phyloP scores from a whole-genome alignment of 2,797 vertebrate genomes.

The Meda fulgida region DNA sequence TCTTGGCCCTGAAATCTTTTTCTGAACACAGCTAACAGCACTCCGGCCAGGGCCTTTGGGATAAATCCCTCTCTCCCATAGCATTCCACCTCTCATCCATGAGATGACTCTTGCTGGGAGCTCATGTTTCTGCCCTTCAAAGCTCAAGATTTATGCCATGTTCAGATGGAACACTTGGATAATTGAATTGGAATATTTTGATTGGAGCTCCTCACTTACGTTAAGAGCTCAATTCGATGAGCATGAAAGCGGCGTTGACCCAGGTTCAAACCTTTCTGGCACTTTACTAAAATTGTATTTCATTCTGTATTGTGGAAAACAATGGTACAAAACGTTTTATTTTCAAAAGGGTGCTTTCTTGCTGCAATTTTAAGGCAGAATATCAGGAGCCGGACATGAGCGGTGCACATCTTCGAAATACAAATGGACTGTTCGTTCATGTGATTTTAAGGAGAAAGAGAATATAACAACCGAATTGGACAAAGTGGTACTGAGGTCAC shows the following conservation, averaged over 20 bases:
- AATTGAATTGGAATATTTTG: slow-evolving; percentile 54
- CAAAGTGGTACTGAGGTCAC: background rate
- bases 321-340: background rate
- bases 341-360: background rate
- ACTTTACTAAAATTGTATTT: slow-evolving; percentile 38
- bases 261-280: slow-evolving; percentile 41
- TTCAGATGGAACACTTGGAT: slow-evolving; percentile 41
- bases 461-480: slow-evolving; percentile 25
- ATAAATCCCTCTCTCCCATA: background rate
- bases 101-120: slow-evolving; percentile 16
- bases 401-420: background rate
- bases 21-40: slow-evolving; percentile 27
- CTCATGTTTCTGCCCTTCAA: slow-evolving; percentile 27
- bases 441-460: slow-evolving; percentile 19
- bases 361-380: slow-evolving; percentile 2
- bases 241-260: background rate
- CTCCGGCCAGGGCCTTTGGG: slow-evolving; percentile 1
- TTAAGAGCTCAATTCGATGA: slow-evolving; percentile 48
- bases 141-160: slow-evolving; percentile 9
- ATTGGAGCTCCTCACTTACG: slow-evolving; percentile 34
- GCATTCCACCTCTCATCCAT: slow-evolving; percentile 20
- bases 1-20: slow-evolving; percentile 28
- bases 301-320: slow-evolving; percentile 39
- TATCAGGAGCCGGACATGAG: slow-evolving; percentile 20
- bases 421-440: slow-evolving; percentile 9